These are phyloP conservation scores for Choloepus didactylus DNA, from an alignment of 2,797 vertebrate genomes.

Conservation along the genomic window DNA sequence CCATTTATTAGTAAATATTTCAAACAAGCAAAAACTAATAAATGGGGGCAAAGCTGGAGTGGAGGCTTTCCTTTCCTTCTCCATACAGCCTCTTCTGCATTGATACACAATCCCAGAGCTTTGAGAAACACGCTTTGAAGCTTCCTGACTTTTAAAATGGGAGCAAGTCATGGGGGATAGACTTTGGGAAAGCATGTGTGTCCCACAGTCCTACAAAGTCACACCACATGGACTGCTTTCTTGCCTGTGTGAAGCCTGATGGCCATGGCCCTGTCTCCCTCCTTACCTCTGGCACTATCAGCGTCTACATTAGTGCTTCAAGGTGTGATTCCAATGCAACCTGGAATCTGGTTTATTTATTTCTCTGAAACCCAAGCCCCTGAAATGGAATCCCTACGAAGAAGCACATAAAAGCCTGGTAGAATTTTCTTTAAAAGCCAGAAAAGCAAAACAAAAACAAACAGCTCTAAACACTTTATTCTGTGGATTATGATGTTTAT, in stretches of 20 bases:
- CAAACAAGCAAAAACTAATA: background rate
- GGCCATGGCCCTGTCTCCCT: background rate
- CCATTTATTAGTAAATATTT: background rate
- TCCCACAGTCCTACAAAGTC: background rate
- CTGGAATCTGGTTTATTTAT: constrained; percentile 54
- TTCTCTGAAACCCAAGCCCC: constrained; percentile 38
- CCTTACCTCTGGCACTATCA: background rate
- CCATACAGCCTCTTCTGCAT: background rate
- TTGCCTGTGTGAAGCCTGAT: background rate
- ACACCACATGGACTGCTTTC: background rate
- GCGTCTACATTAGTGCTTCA: background rate
- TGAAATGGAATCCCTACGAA: constrained; percentile 15
- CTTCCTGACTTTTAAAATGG: background rate
- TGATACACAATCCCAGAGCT: background rate
- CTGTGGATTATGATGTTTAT: constrained; percentile 7
- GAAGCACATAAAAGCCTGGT: background rate
- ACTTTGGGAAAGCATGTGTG: background rate
- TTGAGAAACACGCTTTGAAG: background rate
- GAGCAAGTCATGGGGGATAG: background rate
- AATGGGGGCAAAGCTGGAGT: background rate
- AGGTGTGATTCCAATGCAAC: background rate
- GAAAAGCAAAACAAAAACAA: constrained; percentile 14
- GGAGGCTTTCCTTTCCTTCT: too few species aligned
- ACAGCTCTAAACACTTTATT: constrained; percentile 25
- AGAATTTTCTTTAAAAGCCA: constrained; percentile 42